These are phyloP conservation scores for Heliconius aoede DNA, from an alignment of 2,888 invertebrate species.

Conservation along the genomic window DNA sequence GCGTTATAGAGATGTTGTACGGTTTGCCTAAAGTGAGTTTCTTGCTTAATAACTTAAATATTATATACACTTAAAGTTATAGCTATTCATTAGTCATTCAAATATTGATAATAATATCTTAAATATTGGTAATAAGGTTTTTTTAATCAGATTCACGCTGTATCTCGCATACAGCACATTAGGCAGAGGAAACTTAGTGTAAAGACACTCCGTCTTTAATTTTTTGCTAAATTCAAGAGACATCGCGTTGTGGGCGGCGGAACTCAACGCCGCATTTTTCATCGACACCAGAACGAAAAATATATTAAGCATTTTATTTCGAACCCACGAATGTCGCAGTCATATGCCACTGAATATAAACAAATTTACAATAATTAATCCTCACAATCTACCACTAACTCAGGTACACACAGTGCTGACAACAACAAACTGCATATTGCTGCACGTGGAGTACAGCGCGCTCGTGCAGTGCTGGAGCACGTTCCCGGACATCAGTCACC, in stretches of 20 bases:
- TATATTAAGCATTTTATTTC: no score
- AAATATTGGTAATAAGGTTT: no score
- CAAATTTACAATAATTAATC: not conserved
- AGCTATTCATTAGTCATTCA: no score
- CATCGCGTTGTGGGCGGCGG: no score
- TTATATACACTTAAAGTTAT: no score
- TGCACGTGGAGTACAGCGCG: constrained; percentile 75
- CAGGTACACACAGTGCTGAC: constrained; percentile 79
- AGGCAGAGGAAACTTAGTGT: not conserved
- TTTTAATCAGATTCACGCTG: no score
- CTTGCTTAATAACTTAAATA: no score
- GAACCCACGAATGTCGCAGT: no score
- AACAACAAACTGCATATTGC: constrained; percentile 79
- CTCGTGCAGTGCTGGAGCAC: constrained; percentile 78
- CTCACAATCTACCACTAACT: constrained; percentile 14
- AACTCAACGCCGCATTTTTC: no score
- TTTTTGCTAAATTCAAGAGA: not conserved
- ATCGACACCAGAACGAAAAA: no score
- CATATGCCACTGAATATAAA: not conserved
- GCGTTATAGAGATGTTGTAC: constrained; percentile 77
- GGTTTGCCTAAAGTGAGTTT: constrained; percentile 73
- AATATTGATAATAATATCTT: not conserved
- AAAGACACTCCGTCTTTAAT: not conserved
- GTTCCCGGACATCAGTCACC: constrained; percentile 76
- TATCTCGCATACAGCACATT: no score